Evolutionary conservation across 2,888 invertebrate species (phyloP).

Genomic region (Zootermopsis nevadensis): DNA sequence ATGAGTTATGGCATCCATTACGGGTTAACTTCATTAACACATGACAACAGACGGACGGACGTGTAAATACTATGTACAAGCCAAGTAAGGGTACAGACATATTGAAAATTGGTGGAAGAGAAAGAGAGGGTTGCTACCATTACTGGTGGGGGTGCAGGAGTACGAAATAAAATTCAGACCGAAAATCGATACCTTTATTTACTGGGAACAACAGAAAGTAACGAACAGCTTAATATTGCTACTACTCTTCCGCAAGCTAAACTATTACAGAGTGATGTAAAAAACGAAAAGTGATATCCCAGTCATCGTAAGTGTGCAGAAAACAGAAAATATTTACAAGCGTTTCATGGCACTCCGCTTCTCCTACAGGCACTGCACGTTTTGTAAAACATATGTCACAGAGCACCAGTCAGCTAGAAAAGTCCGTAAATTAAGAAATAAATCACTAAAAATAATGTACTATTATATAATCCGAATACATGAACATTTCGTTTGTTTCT

Average conservation of each 20-base stretch:
- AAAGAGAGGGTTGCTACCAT: constrained; percentile 49
- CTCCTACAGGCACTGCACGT: background rate
- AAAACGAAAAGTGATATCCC: background rate
- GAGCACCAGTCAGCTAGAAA: background rate
- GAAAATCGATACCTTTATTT: constrained; percentile 22
- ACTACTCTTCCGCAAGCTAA: background rate
- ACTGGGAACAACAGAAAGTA: background rate
- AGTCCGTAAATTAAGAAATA: background rate
- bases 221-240: background rate
- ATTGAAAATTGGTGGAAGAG: constrained; percentile 47
- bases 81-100: background rate
- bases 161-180: constrained; percentile 34
- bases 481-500: background rate
- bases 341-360: background rate
- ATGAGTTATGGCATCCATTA: constrained; percentile 49
- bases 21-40: constrained; percentile 48
- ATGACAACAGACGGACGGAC: constrained; percentile 40
- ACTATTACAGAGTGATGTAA: background rate
- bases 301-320: background rate
- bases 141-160: background rate
- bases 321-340: background rate
- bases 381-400: background rate
- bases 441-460: background rate
- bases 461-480: background rate
- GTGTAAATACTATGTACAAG: constrained; percentile 32